Evolutionary conservation across 2,888 invertebrate genomes (phyloP).

Genomic region (Pyralis farinalis): DNA sequence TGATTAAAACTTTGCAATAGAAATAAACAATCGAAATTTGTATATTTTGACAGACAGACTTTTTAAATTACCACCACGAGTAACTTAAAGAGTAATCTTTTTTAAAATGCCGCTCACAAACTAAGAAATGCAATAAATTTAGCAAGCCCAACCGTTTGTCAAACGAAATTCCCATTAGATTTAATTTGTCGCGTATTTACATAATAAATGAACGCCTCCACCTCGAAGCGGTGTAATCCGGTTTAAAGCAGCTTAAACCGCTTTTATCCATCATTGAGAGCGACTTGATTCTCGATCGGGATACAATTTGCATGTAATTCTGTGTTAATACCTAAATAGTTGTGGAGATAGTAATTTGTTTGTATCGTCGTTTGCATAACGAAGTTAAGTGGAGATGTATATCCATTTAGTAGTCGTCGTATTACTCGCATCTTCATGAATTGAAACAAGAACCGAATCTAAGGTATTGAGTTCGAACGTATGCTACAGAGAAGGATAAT

Average conservation of each 20-base stretch:
- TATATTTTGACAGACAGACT: too few species aligned
- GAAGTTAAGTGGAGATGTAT: too few species aligned
- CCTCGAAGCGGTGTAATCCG: constrained; percentile 66
- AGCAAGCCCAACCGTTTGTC: constrained; percentile 63
- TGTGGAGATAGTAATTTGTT: constrained; percentile 51
- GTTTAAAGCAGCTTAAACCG: constrained; percentile 62
- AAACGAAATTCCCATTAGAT: constrained; percentile 75
- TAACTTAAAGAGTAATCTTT: too few species aligned
- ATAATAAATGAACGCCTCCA: constrained; percentile 77
- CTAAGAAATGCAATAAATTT: constrained; percentile 42
- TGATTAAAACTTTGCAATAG: too few species aligned
- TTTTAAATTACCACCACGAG: too few species aligned
- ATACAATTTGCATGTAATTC: constrained; percentile 72
- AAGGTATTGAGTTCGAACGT: too few species aligned
- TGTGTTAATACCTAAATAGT: constrained; percentile 65
- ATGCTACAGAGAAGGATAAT: too few species aligned
- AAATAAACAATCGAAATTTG: too few species aligned
- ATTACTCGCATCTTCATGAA: too few species aligned
- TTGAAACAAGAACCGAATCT: too few species aligned
- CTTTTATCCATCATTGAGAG: constrained; percentile 76
- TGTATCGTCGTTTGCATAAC: constrained; percentile 41
- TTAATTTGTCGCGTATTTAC: constrained; percentile 80
- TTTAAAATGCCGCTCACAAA: constrained; percentile 22
- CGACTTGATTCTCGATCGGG: constrained; percentile 76
- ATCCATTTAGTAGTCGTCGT: too few species aligned